These are phyloP conservation scores for Dascyllus trimaculatus DNA, from an alignment of 2,113 vertebrate genomes.

Conservation along the genomic window DNA sequence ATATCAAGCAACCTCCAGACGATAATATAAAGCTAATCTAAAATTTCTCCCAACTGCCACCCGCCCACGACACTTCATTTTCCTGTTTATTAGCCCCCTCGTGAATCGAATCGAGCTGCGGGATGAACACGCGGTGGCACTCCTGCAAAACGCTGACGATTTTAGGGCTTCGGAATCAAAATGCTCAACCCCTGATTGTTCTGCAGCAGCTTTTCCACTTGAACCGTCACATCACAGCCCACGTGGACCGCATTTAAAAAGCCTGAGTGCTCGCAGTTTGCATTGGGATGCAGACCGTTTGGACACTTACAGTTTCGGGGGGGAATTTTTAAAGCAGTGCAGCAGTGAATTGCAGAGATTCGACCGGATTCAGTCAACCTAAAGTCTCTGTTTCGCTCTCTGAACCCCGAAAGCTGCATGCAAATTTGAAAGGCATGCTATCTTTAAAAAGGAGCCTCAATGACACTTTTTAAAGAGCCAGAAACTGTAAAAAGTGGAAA, in stretches of 20 bases:
- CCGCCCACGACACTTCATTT: background rate
- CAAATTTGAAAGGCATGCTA: too few species aligned
- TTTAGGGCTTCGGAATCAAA: slow-evolving; percentile 4
- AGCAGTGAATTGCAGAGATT: background rate
- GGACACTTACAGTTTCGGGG: background rate
- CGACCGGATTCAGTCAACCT: background rate
- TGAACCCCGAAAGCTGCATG: too few species aligned
- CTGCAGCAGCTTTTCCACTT: slow-evolving; percentile 17
- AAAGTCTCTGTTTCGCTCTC: background rate
- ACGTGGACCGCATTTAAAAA: background rate
- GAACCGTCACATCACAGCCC: background rate
- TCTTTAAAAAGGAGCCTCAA: too few species aligned
- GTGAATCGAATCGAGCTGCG: background rate
- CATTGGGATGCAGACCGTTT: slow-evolving; percentile 13
- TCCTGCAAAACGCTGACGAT: background rate
- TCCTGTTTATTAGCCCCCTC: background rate
- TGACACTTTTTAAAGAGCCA: too few species aligned
- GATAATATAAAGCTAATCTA: background rate
- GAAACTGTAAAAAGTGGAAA: too few species aligned
- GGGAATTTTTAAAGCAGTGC: background rate
- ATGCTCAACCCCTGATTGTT: slow-evolving; percentile 1
- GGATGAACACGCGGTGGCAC: background rate
- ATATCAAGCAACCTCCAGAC: slow-evolving; percentile 7
- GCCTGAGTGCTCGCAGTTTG: slow-evolving; percentile 8
- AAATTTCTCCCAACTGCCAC: slow-evolving; percentile 4